Evolutionary conservation across 2,888 invertebrate genomes (phyloP).

Genomic region (Campoplex capitator): DNA sequence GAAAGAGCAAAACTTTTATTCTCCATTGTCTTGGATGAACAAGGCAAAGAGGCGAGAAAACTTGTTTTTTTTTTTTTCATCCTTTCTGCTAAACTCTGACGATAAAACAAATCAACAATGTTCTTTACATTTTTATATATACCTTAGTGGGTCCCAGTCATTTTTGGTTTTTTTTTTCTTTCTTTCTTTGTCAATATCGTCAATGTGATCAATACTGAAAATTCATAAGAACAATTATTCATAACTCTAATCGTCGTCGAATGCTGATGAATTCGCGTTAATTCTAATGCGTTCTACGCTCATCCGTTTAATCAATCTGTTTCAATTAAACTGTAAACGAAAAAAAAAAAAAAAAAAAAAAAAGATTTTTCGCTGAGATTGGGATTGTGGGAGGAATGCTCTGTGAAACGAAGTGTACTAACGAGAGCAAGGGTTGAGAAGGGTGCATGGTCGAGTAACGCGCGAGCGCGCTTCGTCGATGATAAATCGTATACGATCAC

Average conservation of each 20-base stretch:
- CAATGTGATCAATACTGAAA: no score
- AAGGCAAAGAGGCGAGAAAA: background rate
- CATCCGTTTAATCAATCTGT: background rate
- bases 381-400: conserved; percentile 29
- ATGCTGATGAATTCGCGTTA: no score
- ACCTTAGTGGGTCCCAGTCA: background rate
- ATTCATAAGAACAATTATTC: no score
- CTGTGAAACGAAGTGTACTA: conserved; percentile 25
- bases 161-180: background rate
- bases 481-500: conserved; percentile 65
- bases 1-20: conserved; percentile 62
- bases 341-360: background rate
- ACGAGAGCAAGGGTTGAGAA: conserved; percentile 40
- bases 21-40: background rate
- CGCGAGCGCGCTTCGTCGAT: conserved; percentile 61
- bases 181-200: background rate
- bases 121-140: background rate
- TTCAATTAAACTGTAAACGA: background rate
- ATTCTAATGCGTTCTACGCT: no score
- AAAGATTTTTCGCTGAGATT: background rate
- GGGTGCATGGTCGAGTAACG: conserved; percentile 46
- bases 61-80: background rate
- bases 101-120: conserved; percentile 6
- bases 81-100: background rate
- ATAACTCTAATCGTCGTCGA: no score